A percentile compares a stretch with the other conserved stretches of the same genome.
phyloP scores from a whole-genome alignment of 2,113 vertebrate species.

The Cinclus mexicanus region DNA sequence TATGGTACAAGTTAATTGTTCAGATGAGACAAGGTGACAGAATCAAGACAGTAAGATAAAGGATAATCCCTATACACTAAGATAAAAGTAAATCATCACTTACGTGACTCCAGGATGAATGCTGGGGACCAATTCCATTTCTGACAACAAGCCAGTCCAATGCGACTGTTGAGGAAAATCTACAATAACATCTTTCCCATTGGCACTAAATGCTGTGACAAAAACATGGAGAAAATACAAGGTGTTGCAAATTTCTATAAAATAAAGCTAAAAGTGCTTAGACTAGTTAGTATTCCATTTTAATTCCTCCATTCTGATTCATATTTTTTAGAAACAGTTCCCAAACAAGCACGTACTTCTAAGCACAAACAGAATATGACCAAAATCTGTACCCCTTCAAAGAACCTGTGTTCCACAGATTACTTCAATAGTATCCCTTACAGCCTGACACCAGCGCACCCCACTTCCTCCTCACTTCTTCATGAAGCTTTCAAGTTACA shows the following conservation, averaged over 20 bases:
- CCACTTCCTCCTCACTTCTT: neutral
- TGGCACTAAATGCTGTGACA: slow-evolving; percentile 93
- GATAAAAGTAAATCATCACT: neutral
- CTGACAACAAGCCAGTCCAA: slow-evolving; percentile 95
- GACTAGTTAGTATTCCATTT: neutral
- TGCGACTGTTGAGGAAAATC: slow-evolving; percentile 98
- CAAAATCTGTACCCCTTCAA: neutral
- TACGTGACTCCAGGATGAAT: slow-evolving; percentile 96
- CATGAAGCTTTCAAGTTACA: neutral
- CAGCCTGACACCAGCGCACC: neutral
- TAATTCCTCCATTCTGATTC: neutral
- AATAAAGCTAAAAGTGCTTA: neutral
- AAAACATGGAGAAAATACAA: neutral
- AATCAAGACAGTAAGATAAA: neutral
- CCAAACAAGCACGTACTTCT: neutral
- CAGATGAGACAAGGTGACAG: neutral
- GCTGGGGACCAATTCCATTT: slow-evolving; percentile 97
- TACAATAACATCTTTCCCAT: slow-evolving; percentile 97
- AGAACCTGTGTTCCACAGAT: neutral
- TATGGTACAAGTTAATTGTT: neutral
- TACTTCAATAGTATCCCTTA: neutral
- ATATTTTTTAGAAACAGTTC: neutral
- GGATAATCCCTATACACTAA: neutral
- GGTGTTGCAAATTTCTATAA: neutral
- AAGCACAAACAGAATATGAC: neutral